Evolutionary conservation across 1,140 invertebrate genomes (phyloP), one percentile per base, ranked within the genome.

Genomic region (Himalopsyche phryganea): DNA sequence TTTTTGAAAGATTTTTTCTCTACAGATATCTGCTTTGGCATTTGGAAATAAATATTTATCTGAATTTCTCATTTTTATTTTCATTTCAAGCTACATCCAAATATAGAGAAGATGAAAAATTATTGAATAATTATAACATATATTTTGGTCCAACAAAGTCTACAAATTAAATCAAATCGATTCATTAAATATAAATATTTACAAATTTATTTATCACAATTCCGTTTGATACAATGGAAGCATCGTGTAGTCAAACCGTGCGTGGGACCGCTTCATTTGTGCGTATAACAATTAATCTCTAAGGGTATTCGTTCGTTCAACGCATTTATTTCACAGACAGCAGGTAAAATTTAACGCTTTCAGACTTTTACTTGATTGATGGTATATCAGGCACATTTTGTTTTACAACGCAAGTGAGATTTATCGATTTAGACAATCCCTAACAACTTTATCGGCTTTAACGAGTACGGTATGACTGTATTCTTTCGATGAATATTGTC

Each of bases 401-500:
- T 28, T 28, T 38, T 17, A 15, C 13, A 19, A 54, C 51, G 46
- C 51, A 41, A 46, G 32, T 11, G 41, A 54, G 51, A 54, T 20
- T n/a, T 19, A 33, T 54, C 15, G 45, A 35, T 33, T 18, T 14
- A 54, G 36, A 54, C 51, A 46, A 46, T 46, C 51, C 41, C 41
- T 35, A 13, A 35, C 42, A 18, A 38, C 18, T 15, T 33, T 52
- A 44, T 54, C 42, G 51, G 51, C 36, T 54, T 54, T 42, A 46
- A 45, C 32, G 45, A 56, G 36, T 33, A 23, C 28, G 45, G 44
- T 18, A 41, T 45, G 35, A 53, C 51, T 11, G 44, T 53, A 41
- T 41, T 54, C 23, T 36, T 4, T 28, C 23, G 19, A 33, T 48
- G 36, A 58, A 50, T 49, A 51, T 59, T 75, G 82, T 91, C 88